Evolutionary conservation across 2,888 invertebrate genomes (phyloP), one percentile per base, ranked within the genome.

Genomic region (Dione juno): DNA sequence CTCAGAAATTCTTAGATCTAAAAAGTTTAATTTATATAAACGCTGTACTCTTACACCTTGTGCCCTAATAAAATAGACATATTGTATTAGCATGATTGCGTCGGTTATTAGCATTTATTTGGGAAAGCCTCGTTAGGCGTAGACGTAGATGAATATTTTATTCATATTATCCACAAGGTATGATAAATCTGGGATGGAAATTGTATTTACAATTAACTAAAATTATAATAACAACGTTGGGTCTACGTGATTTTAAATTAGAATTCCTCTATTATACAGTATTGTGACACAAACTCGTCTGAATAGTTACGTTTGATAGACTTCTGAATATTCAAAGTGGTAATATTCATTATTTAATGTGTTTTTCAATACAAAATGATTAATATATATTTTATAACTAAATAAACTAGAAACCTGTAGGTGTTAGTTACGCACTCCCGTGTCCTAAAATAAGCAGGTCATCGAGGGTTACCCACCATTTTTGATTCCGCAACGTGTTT

Each of bases 91-190:
- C 86, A 89, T 87, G 88, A 89, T 89, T 89, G 87, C 84, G 80
- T 77, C 77, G 82, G 85, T 86, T 88, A 89, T 88, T 88, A 88
- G 87, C 88, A 89, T 89, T 89, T 88, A 86, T 89, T 90, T 87
- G 85, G 85, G 84, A 81, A 81, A 76, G 84, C 81, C 83, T 88
- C 85, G 85, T 86, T 86, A 87, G 84, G 77, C 77, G 77, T 74
- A 83, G 79, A 76, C 75, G 76, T 64, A 69, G 72, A 82, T 86
- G 88, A 88, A 88, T 88, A 88, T 87, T 87, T 82, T 81, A 86
- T 84, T 82, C 82, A 74, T 72, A 71, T 72, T 73, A 73, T 69
- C 63, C 40, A 45, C 28, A 61, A 59, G 69, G 54, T 65, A 69
- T n/a, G n/a, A n/a, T 66, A 65, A 67, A 69, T 74, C 59, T 54